Evolutionary conservation across 53 echinoderm and acorn worm species (phyloP), one percentile per base, ranked within the genome.

Genomic region (Patiria pectinifera): DNA sequence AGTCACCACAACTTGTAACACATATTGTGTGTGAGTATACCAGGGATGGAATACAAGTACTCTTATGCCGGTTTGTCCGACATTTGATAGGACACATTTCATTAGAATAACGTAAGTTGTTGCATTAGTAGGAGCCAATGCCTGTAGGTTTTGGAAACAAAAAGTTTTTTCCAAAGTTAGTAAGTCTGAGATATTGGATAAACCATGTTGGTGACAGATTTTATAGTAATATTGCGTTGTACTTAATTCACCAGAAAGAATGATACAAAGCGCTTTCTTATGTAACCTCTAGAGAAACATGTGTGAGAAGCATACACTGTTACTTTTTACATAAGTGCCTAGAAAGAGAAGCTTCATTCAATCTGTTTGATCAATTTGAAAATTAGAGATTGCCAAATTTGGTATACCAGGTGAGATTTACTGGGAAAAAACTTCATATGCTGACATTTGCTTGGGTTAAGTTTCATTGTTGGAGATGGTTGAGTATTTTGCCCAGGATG

Each of bases 381-480:
- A 58, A 83, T 83, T 59, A 59, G 25, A 83, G 25, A 83, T 83
- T 8, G 21, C 23, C 21, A 83, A 83, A 25, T 45, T n/a, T 15
- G 43, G 86, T 71, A 86, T 3, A 70, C 59, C 46, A 15, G 69
- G 69, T 70, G 10, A 21, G n/a, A n/a, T n/a, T n/a, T n/a, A 69
- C 43, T 86, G 18, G 70, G 82, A 69, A 70, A 70, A 70, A 83
- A 61, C 18, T 71, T 43, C 82, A 66, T 66, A 71, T 53, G 47
- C 63, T 79, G 80, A 48, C 91, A 91, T 69, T 91, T 91, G 5
- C 59, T 18, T 12, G 91, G 83, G 62, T 91, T 91, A 6, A 91
- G 63, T 18, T 69, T 91, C 91, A 91, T 83, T 45, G 58, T 83
- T 58, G 35, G 5, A 91, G 75, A 70, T 23, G 9, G 70, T 83